A percentile compares a stretch with the other conserved stretches of the same genome.
These are phyloP conservation scores for Xanthorhoe designata DNA, from an alignment of 2,888 invertebrate species.

Conservation along the genomic window DNA sequence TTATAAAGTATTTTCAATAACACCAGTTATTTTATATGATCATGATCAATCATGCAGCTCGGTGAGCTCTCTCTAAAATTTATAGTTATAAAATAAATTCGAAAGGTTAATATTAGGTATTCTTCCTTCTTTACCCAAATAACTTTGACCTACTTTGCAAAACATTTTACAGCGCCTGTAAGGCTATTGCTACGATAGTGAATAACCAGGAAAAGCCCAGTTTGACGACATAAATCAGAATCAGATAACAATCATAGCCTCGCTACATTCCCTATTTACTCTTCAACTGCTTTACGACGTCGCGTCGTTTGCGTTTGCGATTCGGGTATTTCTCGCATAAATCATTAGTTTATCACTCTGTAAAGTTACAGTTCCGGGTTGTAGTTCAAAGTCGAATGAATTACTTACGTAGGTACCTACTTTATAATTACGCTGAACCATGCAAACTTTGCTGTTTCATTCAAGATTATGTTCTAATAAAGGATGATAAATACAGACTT, in stretches of 20 bases:
- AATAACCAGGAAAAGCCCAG: slow-evolving; percentile 17
- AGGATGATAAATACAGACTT: slow-evolving; percentile 36
- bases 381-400: slow-evolving; percentile 38
- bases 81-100: background rate
- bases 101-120: background rate
- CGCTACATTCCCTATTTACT: slow-evolving; percentile 33
- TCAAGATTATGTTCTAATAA: slow-evolving; percentile 15
- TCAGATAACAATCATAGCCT: slow-evolving; percentile 37
- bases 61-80: background rate
- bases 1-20: no score
- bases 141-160: background rate
- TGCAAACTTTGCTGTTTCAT: slow-evolving; percentile 36
- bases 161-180: background rate
- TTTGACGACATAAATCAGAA: slow-evolving; percentile 20
- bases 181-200: background rate
- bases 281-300: slow-evolving; percentile 43
- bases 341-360: slow-evolving; percentile 45
- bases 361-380: slow-evolving; percentile 43
- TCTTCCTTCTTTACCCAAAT: background rate
- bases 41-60: background rate
- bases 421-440: slow-evolving; percentile 40
- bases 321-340: slow-evolving; percentile 38
- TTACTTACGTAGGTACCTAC: slow-evolving; percentile 28
- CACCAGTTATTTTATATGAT: no score
- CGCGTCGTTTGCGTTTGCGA: slow-evolving; percentile 32